Percentiles rank a stretch among this genome's conserved stretches.
These are phyloP conservation scores for Altica lythri DNA, from an alignment of 2,888 invertebrate genomes.

Conservation along the genomic window DNA sequence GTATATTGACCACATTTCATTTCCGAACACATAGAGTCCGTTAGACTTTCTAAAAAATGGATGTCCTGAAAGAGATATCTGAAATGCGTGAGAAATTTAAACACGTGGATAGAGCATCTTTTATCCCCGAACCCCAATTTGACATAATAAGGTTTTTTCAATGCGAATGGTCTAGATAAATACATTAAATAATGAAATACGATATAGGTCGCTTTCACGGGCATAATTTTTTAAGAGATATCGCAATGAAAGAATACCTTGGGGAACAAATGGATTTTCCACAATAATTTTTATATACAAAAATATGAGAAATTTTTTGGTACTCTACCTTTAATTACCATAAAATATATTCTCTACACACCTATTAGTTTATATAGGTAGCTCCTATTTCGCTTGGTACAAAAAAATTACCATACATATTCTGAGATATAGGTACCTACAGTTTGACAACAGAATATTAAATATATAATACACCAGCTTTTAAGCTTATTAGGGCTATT, in stretches of 20 bases:
- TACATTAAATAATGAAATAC: slow-evolving; percentile 32
- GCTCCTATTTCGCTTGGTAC: too few relatives aligned
- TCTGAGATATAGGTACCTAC: too few relatives aligned
- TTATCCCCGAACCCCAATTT: slow-evolving; percentile 31
- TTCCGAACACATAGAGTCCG: neutral
- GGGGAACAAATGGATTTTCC: slow-evolving; percentile 8
- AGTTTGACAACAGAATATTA: too few relatives aligned
- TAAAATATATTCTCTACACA: too few relatives aligned
- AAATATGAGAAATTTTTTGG: too few relatives aligned
- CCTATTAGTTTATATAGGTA: too few relatives aligned
- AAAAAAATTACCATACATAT: too few relatives aligned
- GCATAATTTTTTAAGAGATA: neutral
- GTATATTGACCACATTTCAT: slow-evolving; percentile 26
- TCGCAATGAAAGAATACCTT: neutral
- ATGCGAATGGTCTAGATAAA: slow-evolving; percentile 26
- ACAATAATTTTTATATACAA: neutral
- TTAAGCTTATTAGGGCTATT: too few relatives aligned
- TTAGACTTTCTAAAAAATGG: slow-evolving; percentile 17
- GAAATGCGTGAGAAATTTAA: slow-evolving; percentile 40
- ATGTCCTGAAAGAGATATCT: slow-evolving; percentile 19
- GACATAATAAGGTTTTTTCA: slow-evolving; percentile 29
- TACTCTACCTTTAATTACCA: too few relatives aligned
- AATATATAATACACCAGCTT: too few relatives aligned
- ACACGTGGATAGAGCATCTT: slow-evolving; percentile 38
- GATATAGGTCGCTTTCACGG: slow-evolving; percentile 23